Percentiles rank a stretch among this genome's conserved stretches.
Evolutionary conservation across 1,140 invertebrate genomes (phyloP).

Genomic region (Diachasmimorpha longicaudata): DNA sequence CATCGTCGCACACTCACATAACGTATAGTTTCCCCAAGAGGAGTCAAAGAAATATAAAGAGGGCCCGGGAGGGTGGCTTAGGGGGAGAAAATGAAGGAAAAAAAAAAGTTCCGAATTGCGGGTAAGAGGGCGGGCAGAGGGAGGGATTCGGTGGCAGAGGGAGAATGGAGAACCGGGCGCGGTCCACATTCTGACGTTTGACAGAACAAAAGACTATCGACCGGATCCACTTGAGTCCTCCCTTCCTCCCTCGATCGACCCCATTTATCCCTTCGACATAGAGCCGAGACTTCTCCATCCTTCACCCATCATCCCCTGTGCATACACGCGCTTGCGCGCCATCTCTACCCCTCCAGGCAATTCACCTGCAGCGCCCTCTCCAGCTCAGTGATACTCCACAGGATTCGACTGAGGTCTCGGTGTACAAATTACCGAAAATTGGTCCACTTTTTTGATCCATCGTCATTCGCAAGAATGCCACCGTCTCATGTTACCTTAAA

Average conservation of each 20-base stretch:
- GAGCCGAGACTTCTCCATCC: constrained; percentile 7
- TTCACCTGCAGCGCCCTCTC: not conserved
- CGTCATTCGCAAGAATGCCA: not conserved
- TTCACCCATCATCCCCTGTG: constrained; percentile 23
- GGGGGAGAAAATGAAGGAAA: constrained; percentile 12
- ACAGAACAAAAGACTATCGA: constrained; percentile 63
- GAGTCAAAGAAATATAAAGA: constrained; percentile 14
- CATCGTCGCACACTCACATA: constrained; percentile 3
- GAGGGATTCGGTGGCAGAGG: not conserved
- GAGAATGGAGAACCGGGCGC: constrained; percentile 36
- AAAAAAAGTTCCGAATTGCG: constrained; percentile 30
- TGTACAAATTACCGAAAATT: constrained; percentile 54
- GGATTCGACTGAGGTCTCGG: not conserved
- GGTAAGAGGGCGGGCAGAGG: constrained; percentile 8
- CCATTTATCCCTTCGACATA: constrained; percentile 10
- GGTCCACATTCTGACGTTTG: constrained; percentile 56
- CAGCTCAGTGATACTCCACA: not conserved
- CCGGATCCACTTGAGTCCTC: constrained; percentile 33
- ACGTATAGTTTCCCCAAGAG: constrained; percentile 15
- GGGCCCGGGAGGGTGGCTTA: constrained; percentile 14
- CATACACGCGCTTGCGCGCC: constrained; percentile 29
- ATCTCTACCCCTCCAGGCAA: constrained; percentile 4
- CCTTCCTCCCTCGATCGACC: constrained; percentile 37
- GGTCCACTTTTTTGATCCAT: constrained; percentile 44
- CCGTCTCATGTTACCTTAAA: not conserved